Conservation (phyloP, 2,113 vertebrate genomes). For the Corythaixoides concolor region DNA sequence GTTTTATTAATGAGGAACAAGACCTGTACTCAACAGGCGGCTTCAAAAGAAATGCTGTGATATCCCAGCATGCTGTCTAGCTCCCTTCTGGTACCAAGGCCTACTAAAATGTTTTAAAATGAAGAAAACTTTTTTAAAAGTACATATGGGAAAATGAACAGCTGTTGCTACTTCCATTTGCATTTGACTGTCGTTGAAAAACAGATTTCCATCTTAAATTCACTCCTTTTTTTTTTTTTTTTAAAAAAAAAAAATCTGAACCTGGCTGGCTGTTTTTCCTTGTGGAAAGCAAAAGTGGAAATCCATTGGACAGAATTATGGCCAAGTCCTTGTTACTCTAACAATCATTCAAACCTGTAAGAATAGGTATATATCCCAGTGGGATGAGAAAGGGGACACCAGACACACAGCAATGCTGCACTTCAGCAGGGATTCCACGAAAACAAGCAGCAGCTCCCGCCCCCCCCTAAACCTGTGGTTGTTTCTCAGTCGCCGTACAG, state of each 20-base stretch:
- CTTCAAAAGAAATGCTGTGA: neutral
- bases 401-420: neutral
- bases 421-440: neutral
- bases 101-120: neutral
- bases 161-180: neutral
- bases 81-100: neutral
- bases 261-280: neutral
- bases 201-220: neutral
- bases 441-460: neutral
- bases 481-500: neutral
- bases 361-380: neutral
- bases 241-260: neutral
- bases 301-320: neutral
- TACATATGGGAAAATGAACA: neutral
- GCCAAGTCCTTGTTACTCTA: neutral
- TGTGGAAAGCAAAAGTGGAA: neutral
- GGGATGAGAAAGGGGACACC: neutral
- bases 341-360: neutral
- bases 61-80: neutral
- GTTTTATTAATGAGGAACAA: neutral
- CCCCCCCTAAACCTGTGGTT: accelerated
- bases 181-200: neutral
- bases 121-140: neutral
- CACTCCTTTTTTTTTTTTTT: no score
- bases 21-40: neutral